Evolutionary conservation across 2,113 vertebrate genomes (phyloP), one percentile per base, ranked within the genome.

Genomic region (Rhynchopsitta pachyrhyncha): DNA sequence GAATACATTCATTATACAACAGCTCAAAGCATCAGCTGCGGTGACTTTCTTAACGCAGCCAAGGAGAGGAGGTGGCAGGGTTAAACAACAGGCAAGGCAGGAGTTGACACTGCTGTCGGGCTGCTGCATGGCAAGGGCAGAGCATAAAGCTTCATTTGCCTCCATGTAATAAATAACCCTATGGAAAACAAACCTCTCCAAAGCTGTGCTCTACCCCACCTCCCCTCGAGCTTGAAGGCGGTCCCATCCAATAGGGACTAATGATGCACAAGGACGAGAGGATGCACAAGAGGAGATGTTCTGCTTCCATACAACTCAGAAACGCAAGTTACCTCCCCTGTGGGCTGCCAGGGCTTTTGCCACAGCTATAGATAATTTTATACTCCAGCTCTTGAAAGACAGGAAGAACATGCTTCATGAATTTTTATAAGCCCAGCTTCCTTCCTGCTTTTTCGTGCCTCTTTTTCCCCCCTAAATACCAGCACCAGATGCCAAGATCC

Each of bases 91-190:
- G 69, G 73, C 49, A 6, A 78, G 73, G 68, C 78, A 76, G 78
- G 39, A 91, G 66, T 28, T 0, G 0, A 41, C 41, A 3, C 77
- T 1, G 17, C n/a, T 28, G 25, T 10, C 0, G 0, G 52, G 76
- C 41, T 2, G 3, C 46, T 1, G 17, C 74, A 75, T 50, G 2
- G 78, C 69, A 14, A 68, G 67, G 76, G 60, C 69, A 88, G 41
- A 52, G 37, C 77, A 68, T 33, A 81, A 60, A 75, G 60, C 81
- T 76, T 3, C 4, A 7, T 86, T 29, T 49, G 77, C 60, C 73
- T 31, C 82, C 22, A 24, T n/a, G 82, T 2, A 52, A 75, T 11
- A 1, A 37, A 64, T 4, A 35, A 50, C 63, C 70, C 63, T 73
- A 25, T n/a, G 42, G 90, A 80, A 82, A 86, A 85, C 5, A 76